A percentile compares a stretch with the other conserved stretches of the same genome.
These are phyloP conservation scores for Oscheius sp. DNA, from an alignment of 2,888 invertebrate species.

Conservation along the genomic window DNA sequence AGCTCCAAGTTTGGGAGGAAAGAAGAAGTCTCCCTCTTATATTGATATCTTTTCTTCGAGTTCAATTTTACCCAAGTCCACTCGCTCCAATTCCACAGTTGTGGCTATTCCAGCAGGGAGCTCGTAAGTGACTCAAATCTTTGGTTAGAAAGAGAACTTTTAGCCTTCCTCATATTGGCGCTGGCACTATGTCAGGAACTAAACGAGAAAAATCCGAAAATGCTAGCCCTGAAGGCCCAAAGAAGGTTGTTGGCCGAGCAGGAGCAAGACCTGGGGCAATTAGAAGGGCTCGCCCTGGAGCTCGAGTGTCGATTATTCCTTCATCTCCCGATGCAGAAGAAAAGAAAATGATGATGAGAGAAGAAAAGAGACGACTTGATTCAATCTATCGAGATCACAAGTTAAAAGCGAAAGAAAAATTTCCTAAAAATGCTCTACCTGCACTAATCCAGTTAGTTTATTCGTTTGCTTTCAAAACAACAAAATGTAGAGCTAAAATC, in stretches of 20 bases:
- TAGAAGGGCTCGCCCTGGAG: slow-evolving; percentile 6
- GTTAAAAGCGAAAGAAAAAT: slow-evolving; percentile 8
- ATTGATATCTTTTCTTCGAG: slow-evolving; percentile 19
- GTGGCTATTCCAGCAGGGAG: slow-evolving; percentile 8
- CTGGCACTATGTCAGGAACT: slow-evolving; percentile 2
- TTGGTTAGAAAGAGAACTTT: neutral
- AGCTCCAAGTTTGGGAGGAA: slow-evolving; percentile 27
- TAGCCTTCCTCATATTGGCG: neutral
- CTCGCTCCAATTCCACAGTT: neutral
- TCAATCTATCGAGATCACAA: neutral
- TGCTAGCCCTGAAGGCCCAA: too few relatives aligned
- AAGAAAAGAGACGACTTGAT: neutral
- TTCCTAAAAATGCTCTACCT: neutral
- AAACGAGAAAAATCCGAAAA: too few relatives aligned
- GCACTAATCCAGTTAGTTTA: neutral
- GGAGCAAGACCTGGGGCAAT: neutral
- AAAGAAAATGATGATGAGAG: slow-evolving; percentile 10
- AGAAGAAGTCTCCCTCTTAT: neutral
- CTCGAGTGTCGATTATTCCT: neutral
- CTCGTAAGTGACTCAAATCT: neutral
- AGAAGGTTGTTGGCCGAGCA: neutral
- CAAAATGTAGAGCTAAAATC: slow-evolving; percentile 5
- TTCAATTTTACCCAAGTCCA: neutral
- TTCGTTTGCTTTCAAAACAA: neutral
- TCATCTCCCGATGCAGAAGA: slow-evolving; percentile 9